Evolutionary conservation across 2,797 vertebrate genomes (phyloP), one percentile per base, ranked within the genome.

Genomic region (Sparidentex hasta): DNA sequence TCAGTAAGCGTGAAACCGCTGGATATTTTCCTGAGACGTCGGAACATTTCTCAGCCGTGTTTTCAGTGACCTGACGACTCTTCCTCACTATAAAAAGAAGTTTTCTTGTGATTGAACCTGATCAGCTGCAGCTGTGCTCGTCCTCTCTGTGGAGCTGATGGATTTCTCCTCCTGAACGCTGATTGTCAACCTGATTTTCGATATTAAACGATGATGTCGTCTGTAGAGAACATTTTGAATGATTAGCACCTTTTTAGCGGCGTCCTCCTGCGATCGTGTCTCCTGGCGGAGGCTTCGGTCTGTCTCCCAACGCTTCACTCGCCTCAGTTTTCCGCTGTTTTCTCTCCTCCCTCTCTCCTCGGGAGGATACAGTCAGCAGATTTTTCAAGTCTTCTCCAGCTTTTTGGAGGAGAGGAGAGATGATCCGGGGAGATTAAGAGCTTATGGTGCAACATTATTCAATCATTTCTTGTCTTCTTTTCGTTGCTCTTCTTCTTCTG

Each of bases 331-430:
- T 63, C 76, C 52, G 7, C 43, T n/a, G 0, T 23, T 64, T 25
- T 25, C n/a, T 48, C 8, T 50, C 52, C 27, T 46, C 38, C 58
- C 17, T 29, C 54, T 58, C 58, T 55, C 56, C 0, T 33, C 50
- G 27, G 54, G 64, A 73, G 41, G n/a, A 7, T 65, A 47, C 50
- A 66, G 80, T 88, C 88, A 87, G 84, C 88, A 80, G 47, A 75
- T 90, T 80, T 65, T 7, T n/a, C 1, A 0, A 43, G 58, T 54
- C 51, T 47, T 18, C 64, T 59, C 67, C 50, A 58, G 75, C 65
- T 71, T 54, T 62, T 64, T 65, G 20, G 25, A 38, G 51, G 9
- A 59, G 66, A 20, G 3, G 50, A 52, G 68, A 27, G 75, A 71
- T 79, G 71, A 61, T 68, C 66, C 70, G 4, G 16, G 71, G 71